Conservation (phyloP, 2,113 vertebrate genomes). For the Phaethon lepturus region DNA sequence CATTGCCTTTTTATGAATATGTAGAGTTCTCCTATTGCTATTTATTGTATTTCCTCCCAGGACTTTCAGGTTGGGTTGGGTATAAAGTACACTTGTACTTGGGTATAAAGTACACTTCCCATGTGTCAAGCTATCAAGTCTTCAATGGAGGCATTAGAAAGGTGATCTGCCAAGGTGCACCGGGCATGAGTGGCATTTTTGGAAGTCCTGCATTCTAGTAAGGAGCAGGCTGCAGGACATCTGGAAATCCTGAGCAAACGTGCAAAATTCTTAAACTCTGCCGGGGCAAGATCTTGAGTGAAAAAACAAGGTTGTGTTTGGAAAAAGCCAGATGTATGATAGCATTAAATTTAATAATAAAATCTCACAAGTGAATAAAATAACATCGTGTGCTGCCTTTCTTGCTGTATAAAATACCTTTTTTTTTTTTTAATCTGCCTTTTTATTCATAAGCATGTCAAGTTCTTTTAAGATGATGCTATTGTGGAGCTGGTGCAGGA, state of each 20-base stretch:
- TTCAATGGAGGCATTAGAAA: background rate
- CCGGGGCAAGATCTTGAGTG: background rate
- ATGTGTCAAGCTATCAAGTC: background rate
- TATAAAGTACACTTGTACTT: background rate
- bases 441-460: background rate
- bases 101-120: background rate
- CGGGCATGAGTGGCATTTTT: background rate
- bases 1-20: background rate
- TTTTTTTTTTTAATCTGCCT: background rate
- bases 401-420: background rate
- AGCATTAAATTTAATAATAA: background rate
- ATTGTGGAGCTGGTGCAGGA: background rate
- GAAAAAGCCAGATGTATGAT: background rate
- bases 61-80: background rate
- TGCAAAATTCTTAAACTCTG: conserved; percentile 8
- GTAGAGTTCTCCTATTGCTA: background rate
- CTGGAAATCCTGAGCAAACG: background rate
- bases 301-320: background rate
- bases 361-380: background rate
- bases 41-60: background rate
- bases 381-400: background rate
- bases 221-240: background rate
- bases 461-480: background rate
- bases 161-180: background rate
- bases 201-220: background rate